Conservation (phyloP, 2,888 invertebrate species). For the Pedicia rivosa region DNA sequence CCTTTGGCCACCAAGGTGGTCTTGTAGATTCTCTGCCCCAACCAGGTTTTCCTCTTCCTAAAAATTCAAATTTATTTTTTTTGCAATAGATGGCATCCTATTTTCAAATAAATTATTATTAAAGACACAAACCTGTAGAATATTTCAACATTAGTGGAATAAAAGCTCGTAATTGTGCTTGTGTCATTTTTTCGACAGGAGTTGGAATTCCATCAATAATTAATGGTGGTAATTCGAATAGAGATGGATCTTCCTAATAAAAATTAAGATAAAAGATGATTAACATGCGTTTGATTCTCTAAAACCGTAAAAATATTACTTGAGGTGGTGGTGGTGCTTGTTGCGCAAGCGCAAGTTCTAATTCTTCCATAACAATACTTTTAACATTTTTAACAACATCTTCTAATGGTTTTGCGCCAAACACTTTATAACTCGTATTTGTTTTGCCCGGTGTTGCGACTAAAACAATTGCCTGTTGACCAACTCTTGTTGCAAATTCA, state of each 20-base stretch:
- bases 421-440: constrained; percentile 90
- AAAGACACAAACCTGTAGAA: constrained; percentile 58
- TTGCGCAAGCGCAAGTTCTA: constrained; percentile 84
- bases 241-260: constrained; percentile 61
- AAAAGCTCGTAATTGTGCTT: constrained; percentile 90
- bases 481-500: constrained; percentile 92
- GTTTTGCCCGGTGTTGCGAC: constrained; percentile 95
- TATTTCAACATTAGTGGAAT: constrained; percentile 97
- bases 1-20: constrained; percentile 97
- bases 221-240: constrained; percentile 89
- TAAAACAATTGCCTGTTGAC: constrained; percentile 91
- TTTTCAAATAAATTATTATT: constrained; percentile 15
- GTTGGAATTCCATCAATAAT: constrained; percentile 97
- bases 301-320: too few relatives aligned
- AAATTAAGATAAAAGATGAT: too few relatives aligned
- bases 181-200: constrained; percentile 98
- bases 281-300: too few relatives aligned
- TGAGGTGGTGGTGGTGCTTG: constrained; percentile 66
- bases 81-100: constrained; percentile 10
- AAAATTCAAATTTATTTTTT: too few relatives aligned
- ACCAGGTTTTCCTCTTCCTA: constrained; percentile 81
- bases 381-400: constrained; percentile 86
- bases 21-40: constrained; percentile 94
- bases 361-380: constrained; percentile 85
- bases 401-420: constrained; percentile 91